Conservation (phyloP, 2,797 vertebrate species). For the Gila robusta region DNA sequence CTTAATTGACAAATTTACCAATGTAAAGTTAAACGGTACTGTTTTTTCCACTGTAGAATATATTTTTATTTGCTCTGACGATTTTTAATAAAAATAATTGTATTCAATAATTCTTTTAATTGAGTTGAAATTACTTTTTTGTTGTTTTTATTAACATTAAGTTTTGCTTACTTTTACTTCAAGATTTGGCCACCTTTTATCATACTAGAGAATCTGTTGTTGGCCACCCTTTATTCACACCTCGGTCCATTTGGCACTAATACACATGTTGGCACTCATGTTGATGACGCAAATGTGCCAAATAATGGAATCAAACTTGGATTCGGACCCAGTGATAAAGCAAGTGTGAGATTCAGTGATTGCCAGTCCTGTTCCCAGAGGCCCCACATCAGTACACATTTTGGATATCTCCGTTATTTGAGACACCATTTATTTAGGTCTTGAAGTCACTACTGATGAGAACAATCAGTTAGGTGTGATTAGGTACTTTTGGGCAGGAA, state of each 20-base stretch:
- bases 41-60: neutral
- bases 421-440: neutral
- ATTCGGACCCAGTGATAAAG: neutral
- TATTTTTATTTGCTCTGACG: neutral
- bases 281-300: neutral
- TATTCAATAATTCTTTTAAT: neutral
- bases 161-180: neutral
- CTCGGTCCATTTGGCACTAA: neutral
- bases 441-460: neutral
- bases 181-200: neutral
- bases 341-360: neutral
- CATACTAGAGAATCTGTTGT: neutral
- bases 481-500: neutral
- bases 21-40: neutral
- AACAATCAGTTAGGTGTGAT: neutral
- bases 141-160: neutral
- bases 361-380: neutral
- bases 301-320: constrained; percentile 15
- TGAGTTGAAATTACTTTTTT: neutral
- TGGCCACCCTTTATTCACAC: no score
- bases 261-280: neutral
- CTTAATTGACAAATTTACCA: neutral
- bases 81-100: neutral
- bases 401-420: neutral
- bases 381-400: neutral